Base-by-base conservation (phyloP, 2,888 invertebrate species). In the Argyra leucocephala region DNA sequence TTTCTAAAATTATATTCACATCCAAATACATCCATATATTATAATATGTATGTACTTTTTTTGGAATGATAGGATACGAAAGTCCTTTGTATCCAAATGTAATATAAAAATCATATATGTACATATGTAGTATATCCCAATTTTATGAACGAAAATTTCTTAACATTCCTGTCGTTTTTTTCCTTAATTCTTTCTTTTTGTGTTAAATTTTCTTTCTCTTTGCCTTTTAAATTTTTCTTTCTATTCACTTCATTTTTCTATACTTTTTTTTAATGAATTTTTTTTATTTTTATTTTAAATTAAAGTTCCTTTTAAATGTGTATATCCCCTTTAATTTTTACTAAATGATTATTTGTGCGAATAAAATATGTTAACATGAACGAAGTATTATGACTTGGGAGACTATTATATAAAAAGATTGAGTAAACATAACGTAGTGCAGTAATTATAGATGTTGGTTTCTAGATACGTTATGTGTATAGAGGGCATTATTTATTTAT, bases 191-290 rank as follows among this genome's bases (percentile, higher is more conserved):
- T 60, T 48, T 62, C 57, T 63, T 65, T 65, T 67, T 64, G 64
- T 64, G 64, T 66, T 66, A 31, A 31, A 31, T 21, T 64, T 62
- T 61, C 60, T 48, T 36, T 64, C 62, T 68, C 62, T 60, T n/a
- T 60, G 66, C 61, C 63, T 26, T 67, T 59, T 63, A 60, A 60
- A 37, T 63, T 66, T 22, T 64, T 63, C 65, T 67, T 67, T 26
- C 24, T 57, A 22, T 31, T 15, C 48, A 57, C 64, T 63, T 64
- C 23, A 65, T 26, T 26, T 26, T 26, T 26, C 26, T 6, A 26
- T 6, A 6, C 9, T 26, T 26, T 26, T 26, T 6, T 26, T 26
- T 26, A 6, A 26, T 69, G 66, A 67, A 63, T 31, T 31, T 31
- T 31, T 31, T 31, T 3, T 31, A 12, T 6, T 31, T 5, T 48